phyloP scores from a whole-genome alignment of 64 coral and sea anemone species.

The Montipora sp. region DNA sequence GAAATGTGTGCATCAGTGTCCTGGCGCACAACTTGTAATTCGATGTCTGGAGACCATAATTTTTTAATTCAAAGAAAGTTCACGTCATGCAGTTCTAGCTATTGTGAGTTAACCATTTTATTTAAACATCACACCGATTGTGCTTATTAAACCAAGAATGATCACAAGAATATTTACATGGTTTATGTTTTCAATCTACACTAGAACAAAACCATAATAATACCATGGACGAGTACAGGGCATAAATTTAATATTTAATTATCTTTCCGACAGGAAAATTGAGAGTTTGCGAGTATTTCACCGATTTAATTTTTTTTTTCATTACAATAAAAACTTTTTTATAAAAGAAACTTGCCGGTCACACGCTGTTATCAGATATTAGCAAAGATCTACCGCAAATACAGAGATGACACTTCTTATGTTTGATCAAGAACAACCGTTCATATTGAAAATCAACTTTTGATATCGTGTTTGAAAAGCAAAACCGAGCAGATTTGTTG shows the following conservation, averaged over 20 bases:
- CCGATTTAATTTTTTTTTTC: constrained; percentile 8
- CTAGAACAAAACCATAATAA: not conserved
- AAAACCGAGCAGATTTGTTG: constrained; percentile 20
- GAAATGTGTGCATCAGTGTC: no score
- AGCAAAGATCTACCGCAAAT: constrained; percentile 34
- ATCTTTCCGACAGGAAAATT: not conserved
- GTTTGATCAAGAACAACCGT: not conserved
- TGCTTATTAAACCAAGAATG: not conserved
- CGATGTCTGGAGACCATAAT: no score
- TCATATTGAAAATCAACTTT: constrained; percentile 22
- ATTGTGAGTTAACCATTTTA: not conserved
- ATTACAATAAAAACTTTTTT: not conserved
- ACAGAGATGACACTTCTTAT: constrained; percentile 33
- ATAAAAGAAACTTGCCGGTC: not conserved
- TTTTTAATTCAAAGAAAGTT: no score
- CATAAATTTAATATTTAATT: not conserved
- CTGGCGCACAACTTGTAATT: no score
- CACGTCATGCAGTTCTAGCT: no score
- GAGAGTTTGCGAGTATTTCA: constrained; percentile 1
- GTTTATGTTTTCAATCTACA: not conserved
- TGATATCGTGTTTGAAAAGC: constrained; percentile 10
- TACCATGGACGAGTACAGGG: not conserved
- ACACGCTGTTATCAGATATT: constrained; percentile 26
- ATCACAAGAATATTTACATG: not conserved
- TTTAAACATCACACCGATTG: not conserved